Evolutionary conservation across 2,797 vertebrate genomes (phyloP).

Genomic region (Manis crassicaudata): DNA sequence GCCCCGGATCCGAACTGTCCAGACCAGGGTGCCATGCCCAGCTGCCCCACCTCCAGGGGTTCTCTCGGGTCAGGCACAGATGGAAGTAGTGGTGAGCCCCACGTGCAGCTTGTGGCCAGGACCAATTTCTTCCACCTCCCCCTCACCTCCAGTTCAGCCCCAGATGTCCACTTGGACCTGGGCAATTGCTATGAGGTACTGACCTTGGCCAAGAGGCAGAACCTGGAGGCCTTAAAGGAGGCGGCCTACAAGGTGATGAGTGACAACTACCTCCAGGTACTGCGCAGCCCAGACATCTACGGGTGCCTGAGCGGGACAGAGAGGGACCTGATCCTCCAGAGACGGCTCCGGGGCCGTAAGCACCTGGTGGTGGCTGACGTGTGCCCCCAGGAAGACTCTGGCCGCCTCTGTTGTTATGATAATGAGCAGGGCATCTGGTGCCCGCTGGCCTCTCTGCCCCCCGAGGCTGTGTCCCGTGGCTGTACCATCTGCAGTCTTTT

Average conservation of each 20-base stretch:
- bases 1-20: background rate
- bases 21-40: background rate
- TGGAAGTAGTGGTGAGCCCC: slow-evolving; percentile 3
- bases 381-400: slow-evolving; percentile 84
- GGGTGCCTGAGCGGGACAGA: slow-evolving; percentile 89
- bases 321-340: slow-evolving; percentile 90
- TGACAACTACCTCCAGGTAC: slow-evolving; percentile 94
- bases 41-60: background rate
- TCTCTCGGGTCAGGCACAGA: slow-evolving; percentile 41
- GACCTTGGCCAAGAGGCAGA: slow-evolving; percentile 89
- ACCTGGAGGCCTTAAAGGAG: slow-evolving; percentile 84
- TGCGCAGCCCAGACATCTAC: slow-evolving; percentile 90
- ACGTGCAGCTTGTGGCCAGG: slow-evolving; percentile 75
- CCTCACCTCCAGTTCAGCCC: slow-evolving; percentile 66
- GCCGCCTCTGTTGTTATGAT: slow-evolving; percentile 92
- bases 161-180: slow-evolving; percentile 88
- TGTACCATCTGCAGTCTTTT: slow-evolving; percentile 94
- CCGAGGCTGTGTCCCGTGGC: slow-evolving; percentile 90
- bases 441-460: slow-evolving; percentile 88
- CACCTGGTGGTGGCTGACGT: slow-evolving; percentile 90
- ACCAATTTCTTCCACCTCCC: slow-evolving; percentile 82
- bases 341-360: slow-evolving; percentile 87
- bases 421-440: slow-evolving; percentile 89
- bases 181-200: slow-evolving; percentile 93
- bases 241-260: slow-evolving; percentile 94